A percentile compares a stretch with the other conserved stretches of the same genome.
Evolutionary conservation across 2,797 vertebrate genomes (phyloP).

Genomic region (Eupleurogrammus muticus): DNA sequence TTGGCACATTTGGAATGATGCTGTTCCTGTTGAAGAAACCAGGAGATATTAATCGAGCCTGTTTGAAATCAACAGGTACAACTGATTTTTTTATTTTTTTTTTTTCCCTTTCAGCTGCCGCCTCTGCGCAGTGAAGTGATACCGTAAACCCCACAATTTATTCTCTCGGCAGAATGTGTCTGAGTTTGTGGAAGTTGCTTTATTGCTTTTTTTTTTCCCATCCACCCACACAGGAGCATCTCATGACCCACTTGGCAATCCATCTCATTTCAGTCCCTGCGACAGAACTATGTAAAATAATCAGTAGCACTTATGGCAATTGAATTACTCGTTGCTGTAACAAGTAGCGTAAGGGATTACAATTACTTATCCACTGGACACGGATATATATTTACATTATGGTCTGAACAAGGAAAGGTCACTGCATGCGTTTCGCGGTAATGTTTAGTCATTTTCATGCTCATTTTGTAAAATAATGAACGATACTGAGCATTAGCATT

Average conservation of each 20-base stretch:
- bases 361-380: no score
- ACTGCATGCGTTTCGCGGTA: no score
- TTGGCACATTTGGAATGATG: slow-evolving; percentile 7
- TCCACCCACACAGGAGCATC: slow-evolving; percentile 56
- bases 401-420: no score
- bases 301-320: background rate
- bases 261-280: slow-evolving; percentile 26
- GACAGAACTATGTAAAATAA: slow-evolving; percentile 4
- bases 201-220: slow-evolving; percentile 55
- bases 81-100: slow-evolving; percentile 1
- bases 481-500: no score
- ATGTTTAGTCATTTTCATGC: no score
- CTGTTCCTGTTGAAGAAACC: slow-evolving; percentile 8
- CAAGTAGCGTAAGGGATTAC: no score
- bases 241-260: slow-evolving; percentile 45
- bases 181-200: slow-evolving; percentile 40
- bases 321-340: no score
- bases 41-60: background rate
- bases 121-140: slow-evolving; percentile 39
- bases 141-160: slow-evolving; percentile 43
- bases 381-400: no score
- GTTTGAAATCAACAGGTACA: background rate
- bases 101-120: slow-evolving; percentile 23
- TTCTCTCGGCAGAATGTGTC: slow-evolving; percentile 40
- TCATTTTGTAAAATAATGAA: no score